Base-by-base conservation (phyloP, 2,888 invertebrate genomes). In the Cryptocephalus moraei region DNA sequence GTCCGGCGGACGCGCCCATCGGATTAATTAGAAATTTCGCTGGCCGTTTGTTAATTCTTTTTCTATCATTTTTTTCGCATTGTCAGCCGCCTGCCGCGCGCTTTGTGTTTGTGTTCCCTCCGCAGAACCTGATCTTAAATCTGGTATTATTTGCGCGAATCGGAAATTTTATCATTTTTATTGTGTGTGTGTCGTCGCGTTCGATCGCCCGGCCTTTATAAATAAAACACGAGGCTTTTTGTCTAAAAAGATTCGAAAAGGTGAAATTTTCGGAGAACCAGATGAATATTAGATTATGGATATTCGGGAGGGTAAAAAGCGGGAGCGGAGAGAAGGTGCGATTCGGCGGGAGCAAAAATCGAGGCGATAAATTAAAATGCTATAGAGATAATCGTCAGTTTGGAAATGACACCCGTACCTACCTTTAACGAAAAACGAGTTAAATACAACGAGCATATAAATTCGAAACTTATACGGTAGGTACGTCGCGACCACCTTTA, bases 1-100 rank as follows among this genome's bases (percentile, higher is more conserved):
- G 55, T 59, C 56, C 56, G 51, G 56, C 53, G 56, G 55, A 53
- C 50, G 49, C 58, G 55, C 49, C 57, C 59, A 57, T 58, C 59
- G 57, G 59, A 61, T 61, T 61, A 61, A 61, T 61, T 61, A 61
- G 61, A 59, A 60, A 61, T 55, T 58, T 56, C 22, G 22, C 22
- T 22, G 22, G 22, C 22, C 22, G 22, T 22, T 22, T 22, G 22
- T 22, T 22, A 22, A 22, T 22, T 22, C 6, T 22, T 22, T 22
- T 22, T 22, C 22, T 22, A 2, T 22, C 56, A 52, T 52, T 59
- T 58, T 58, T 59, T 54, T 52, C 53, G 47, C 54, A 53, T 49
- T 49, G 52, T 46, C 52, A 55, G 57, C 58, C 59, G 59, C 56
- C 58, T 58, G 57, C 42, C 41, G 40, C 36, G 11, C 36, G 12